These are phyloP conservation scores for Habroteleia sp. DNA, from an alignment of 2,888 invertebrate genomes.

Conservation along the genomic window DNA sequence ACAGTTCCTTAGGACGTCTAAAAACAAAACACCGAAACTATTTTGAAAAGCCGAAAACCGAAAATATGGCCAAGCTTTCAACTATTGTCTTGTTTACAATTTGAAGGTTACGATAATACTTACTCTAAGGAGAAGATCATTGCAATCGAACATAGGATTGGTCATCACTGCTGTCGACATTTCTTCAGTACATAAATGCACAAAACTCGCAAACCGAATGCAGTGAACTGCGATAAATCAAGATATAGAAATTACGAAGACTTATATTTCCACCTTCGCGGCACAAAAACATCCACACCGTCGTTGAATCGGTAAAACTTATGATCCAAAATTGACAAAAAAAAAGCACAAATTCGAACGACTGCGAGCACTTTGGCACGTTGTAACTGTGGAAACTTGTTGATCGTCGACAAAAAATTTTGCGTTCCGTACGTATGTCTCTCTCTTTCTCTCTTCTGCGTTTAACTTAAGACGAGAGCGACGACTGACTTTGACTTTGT, in stretches of 20 bases:
- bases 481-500: slow-evolving; percentile 44
- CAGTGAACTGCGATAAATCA: slow-evolving; percentile 25
- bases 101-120: slow-evolving; percentile 25
- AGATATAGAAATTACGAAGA: neutral
- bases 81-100: slow-evolving; percentile 12
- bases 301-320: slow-evolving; percentile 21
- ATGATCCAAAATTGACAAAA: slow-evolving; percentile 13
- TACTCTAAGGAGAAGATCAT: slow-evolving; percentile 83
- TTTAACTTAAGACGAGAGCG: slow-evolving; percentile 34
- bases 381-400: slow-evolving; percentile 45
- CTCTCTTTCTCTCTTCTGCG: slow-evolving; percentile 50
- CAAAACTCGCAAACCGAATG: slow-evolving; percentile 36
- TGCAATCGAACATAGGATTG: slow-evolving; percentile 88
- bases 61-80: too few species aligned
- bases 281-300: slow-evolving; percentile 71
- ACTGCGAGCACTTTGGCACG: slow-evolving; percentile 33
- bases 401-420: neutral
- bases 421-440: slow-evolving; percentile 23
- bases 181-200: slow-evolving; percentile 63
- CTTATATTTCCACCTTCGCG: slow-evolving; percentile 39
- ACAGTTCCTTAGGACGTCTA: too few species aligned
- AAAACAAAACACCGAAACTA: too few species aligned
- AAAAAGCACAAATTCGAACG: slow-evolving; percentile 32
- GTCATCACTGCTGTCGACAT: slow-evolving; percentile 92
- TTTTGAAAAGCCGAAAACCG: too few species aligned